These are phyloP conservation scores for Diplosoma virens DNA, from an alignment of 23 tunicate genomes.

Conservation along the genomic window DNA sequence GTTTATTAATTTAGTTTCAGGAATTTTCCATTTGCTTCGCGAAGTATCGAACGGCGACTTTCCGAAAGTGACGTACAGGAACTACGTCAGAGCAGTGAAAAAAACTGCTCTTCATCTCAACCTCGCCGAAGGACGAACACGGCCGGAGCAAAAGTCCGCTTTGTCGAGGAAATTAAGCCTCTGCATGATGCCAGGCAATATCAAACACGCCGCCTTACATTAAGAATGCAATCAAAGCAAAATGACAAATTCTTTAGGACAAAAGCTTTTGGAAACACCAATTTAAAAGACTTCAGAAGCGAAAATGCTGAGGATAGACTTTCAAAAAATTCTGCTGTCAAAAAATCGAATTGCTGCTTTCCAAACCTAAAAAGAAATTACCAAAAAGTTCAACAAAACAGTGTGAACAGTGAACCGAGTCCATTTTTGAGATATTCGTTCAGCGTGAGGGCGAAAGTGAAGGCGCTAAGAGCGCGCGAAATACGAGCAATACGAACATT, in stretches of 20 bases:
- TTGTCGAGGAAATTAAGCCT: neutral
- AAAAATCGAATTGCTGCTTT: neutral
- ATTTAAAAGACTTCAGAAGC: no score
- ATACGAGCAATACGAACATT: slow-evolving; percentile 57
- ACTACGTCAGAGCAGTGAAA: neutral
- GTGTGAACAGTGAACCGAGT: no score
- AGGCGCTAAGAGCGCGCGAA: slow-evolving; percentile 48
- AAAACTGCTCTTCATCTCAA: neutral
- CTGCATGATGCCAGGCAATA: no score
- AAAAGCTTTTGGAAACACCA: no score
- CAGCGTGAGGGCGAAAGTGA: slow-evolving; percentile 47
- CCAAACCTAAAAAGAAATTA: neutral
- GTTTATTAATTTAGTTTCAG: no score
- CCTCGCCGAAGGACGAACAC: neutral
- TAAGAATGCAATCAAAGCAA: no score
- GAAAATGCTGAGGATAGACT: neutral
- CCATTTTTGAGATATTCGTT: slow-evolving; percentile 34
- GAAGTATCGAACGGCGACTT: slow-evolving; percentile 1
- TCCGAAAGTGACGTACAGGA: slow-evolving; percentile 5
- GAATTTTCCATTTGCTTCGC: no score
- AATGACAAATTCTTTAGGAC: no score
- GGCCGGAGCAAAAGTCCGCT: slow-evolving; percentile 6
- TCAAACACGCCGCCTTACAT: no score
- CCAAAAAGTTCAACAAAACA: no score
- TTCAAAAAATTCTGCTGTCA: neutral